Conservation (phyloP, 2,888 invertebrate species). For the Epirrhoe tristata region DNA sequence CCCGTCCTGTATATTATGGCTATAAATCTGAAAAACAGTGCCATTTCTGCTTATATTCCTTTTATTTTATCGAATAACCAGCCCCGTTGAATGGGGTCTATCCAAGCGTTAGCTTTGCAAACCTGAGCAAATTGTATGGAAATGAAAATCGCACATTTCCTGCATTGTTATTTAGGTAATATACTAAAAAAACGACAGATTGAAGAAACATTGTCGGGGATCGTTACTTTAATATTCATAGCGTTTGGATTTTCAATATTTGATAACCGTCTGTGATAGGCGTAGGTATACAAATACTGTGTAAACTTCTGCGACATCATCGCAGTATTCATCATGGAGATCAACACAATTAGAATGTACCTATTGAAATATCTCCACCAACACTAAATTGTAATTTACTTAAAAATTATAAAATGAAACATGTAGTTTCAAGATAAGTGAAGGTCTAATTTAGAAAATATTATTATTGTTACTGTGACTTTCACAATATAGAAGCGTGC, state of each 20-base stretch:
- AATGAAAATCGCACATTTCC: neutral
- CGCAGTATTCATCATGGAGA: too few species aligned
- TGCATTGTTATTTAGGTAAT: neutral
- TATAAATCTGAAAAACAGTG: conserved; percentile 62
- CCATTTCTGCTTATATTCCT: conserved; percentile 42
- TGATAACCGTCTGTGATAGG: too few species aligned
- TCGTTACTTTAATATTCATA: too few species aligned
- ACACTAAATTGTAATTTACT: too few species aligned
- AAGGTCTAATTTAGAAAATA: conserved; percentile 15
- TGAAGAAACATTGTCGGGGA: neutral
- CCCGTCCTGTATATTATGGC: conserved; percentile 66
- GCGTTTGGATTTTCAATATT: too few species aligned
- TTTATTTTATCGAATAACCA: conserved; percentile 33
- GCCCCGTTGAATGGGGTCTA: neutral
- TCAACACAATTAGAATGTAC: too few species aligned
- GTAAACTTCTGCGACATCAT: too few species aligned
- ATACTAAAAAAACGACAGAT: neutral
- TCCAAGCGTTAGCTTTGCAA: neutral
- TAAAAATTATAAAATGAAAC: too few species aligned
- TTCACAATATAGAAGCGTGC: conserved; percentile 23
- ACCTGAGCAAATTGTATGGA: neutral
- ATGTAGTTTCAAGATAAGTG: too few species aligned
- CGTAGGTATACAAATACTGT: too few species aligned
- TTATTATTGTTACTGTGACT: conserved; percentile 21
- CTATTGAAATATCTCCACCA: too few species aligned